Evolutionary conservation across 2,113 vertebrate genomes (phyloP), one percentile per base, ranked within the genome.

Genomic region (Antechinus stuartii): DNA sequence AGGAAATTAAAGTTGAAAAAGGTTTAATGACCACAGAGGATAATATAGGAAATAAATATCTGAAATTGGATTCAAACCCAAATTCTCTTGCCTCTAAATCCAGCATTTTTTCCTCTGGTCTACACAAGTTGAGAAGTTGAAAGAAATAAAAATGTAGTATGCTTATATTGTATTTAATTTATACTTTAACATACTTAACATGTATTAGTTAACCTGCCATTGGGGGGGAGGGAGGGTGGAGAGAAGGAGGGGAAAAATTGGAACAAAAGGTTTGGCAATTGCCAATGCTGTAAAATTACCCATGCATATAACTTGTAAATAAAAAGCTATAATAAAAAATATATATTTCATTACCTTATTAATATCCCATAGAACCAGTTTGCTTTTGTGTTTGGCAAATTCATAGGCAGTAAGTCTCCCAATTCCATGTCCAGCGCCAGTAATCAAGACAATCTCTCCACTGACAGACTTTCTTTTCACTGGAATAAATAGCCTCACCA

Each of bases 361-460:
- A 84, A 98, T 95, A 94, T 99, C 99, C 99, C 99, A 99, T 61
- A 99, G 98, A 94, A 99, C 98, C 96, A 99, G 96, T 12, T 98
- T 98, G 52, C 98, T 98, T 12, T 98, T 98, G 0, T 84, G 98
- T 89, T 98, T 98, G 90, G 98, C 98, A 94, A 99, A 99, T 57
- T 99, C 98, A 92, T 98, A 98, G 55, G 99, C 98, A 0, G 98
- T 98, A 55, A 98, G 95, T 24, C 97, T 98, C 54, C 99, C 99
- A 96, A 99, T 98, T 42, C 98, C 98, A 0, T 98, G 98, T 0
- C 98, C 98, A 0, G 98, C 94, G 2, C 98, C 99, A 0, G 98
- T 99, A 96, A 99, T 98, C 57, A 99, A 98, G 92, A 99, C 98
- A 54, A 98, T 97, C 95, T 99, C 98, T 0, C 98, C 98, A 0